A percentile compares a stretch with the other conserved stretches of the same genome.
Conservation (phyloP, 2,113 vertebrate genomes). For the Bothrops jararaca region DNA sequence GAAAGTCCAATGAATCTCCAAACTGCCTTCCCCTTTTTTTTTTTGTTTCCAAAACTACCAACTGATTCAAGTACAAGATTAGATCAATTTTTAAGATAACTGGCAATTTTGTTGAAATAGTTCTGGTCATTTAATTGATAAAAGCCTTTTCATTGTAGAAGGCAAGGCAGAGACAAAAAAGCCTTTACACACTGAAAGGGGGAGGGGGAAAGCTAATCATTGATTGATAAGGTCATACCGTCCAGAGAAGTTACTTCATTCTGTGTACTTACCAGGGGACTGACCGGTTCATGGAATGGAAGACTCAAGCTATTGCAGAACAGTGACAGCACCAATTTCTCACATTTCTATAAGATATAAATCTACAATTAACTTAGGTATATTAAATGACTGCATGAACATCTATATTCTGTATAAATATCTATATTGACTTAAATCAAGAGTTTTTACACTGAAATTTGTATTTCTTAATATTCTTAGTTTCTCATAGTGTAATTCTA, state of each 20-base stretch:
- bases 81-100: not conserved
- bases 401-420: not conserved
- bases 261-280: slow-evolving; percentile 83
- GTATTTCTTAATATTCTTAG: not conserved
- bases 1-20: not conserved
- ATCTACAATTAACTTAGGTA: slow-evolving; percentile 30
- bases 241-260: not conserved
- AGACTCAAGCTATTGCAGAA: slow-evolving; percentile 90
- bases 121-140: not conserved
- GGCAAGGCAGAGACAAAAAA: not conserved
- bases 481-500: not conserved
- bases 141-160: not conserved
- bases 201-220: not conserved
- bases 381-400: not conserved
- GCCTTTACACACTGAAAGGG: not conserved
- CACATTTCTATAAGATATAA: slow-evolving; percentile 83
- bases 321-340: slow-evolving; percentile 88
- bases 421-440: not conserved
- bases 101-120: not conserved
- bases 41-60: not conserved
- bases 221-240: not conserved
- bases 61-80: not conserved
- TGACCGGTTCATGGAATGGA: slow-evolving; percentile 96
- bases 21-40: not conserved
- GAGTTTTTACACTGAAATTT: not conserved